These are phyloP conservation scores for Acanthurus lineatus DNA, from an alignment of 2,797 vertebrate species.

Conservation along the genomic window DNA sequence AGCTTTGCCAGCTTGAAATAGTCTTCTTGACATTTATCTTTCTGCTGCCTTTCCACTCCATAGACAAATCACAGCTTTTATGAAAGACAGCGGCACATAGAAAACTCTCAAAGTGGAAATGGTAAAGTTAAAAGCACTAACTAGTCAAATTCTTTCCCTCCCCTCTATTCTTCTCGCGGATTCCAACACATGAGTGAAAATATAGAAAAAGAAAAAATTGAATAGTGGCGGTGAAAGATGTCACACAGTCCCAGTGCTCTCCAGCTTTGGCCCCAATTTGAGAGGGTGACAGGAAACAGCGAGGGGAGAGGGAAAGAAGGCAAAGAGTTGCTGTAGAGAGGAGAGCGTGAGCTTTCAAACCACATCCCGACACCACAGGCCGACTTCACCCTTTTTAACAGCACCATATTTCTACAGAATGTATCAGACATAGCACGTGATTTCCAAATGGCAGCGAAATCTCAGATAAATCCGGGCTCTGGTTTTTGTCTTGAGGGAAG, in stretches of 20 bases:
- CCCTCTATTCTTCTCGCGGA: constrained; percentile 28
- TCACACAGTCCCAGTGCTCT: constrained; percentile 40
- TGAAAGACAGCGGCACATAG: constrained; percentile 53
- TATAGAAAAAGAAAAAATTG: constrained; percentile 30
- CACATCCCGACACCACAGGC: constrained; percentile 73
- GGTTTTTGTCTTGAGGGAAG: constrained; percentile 50
- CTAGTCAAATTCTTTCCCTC: constrained; percentile 39
- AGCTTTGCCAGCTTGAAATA: constrained; percentile 62
- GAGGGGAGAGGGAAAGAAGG: constrained; percentile 49
- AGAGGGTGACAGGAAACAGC: constrained; percentile 61
- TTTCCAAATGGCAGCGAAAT: constrained; percentile 64
- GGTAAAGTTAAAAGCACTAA: constrained; percentile 58
- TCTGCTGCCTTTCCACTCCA: constrained; percentile 31
- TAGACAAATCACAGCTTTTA: constrained; percentile 53
- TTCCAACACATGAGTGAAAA: constrained; percentile 48
- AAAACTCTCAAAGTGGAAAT: constrained; percentile 56
- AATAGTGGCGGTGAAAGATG: constrained; percentile 51
- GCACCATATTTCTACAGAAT: constrained; percentile 73
- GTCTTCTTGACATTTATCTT: constrained; percentile 74
- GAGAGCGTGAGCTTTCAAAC: constrained; percentile 73
- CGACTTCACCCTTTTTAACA: constrained; percentile 80
- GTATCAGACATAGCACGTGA: constrained; percentile 69
- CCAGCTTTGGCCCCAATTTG: constrained; percentile 42
- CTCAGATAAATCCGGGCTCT: constrained; percentile 69
- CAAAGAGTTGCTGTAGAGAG: constrained; percentile 40